Percentiles rank a stretch among this genome's conserved stretches.
Conservation (phyloP, 53 echinoderm and acorn worm species). For the Echinarachnius parma region DNA sequence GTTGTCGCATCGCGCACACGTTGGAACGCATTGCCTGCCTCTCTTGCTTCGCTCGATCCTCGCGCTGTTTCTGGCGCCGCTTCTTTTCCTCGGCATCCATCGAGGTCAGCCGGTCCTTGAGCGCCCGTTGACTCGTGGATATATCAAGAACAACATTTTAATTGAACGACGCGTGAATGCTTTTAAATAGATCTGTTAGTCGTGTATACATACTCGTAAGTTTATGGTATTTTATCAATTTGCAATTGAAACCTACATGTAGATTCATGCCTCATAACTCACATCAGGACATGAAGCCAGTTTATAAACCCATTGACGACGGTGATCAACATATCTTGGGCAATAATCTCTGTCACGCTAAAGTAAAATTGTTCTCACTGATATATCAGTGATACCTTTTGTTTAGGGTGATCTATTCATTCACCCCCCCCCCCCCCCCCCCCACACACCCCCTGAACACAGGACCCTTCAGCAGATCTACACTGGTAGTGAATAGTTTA, state of each 20-base stretch:
- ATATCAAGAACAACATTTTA: not conserved
- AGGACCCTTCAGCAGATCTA: too few relatives aligned
- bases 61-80: conserved; percentile 52
- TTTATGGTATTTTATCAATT: not conserved
- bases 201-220: not conserved
- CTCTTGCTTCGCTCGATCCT: conserved; percentile 66
- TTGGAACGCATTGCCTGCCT: conserved; percentile 59
- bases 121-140: conserved; percentile 75
- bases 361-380: too few relatives aligned
- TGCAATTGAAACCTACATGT: not conserved
- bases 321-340: too few relatives aligned
- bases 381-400: too few relatives aligned
- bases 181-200: not conserved
- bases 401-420: too few relatives aligned
- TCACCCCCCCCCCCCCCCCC: too few relatives aligned
- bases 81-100: conserved; percentile 73
- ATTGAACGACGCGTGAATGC: not conserved
- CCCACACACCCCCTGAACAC: too few relatives aligned
- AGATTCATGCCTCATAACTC: too few relatives aligned
- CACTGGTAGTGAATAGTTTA: too few relatives aligned
- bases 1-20: conserved; percentile 44
- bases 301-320: too few relatives aligned
- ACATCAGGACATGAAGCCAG: too few relatives aligned
- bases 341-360: too few relatives aligned
- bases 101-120: conserved; percentile 68